These are phyloP conservation scores for Diacarnus erythraeanus DNA, from an alignment of 37 sponge, comb jelly and placozoan genomes.

Conservation along the genomic window DNA sequence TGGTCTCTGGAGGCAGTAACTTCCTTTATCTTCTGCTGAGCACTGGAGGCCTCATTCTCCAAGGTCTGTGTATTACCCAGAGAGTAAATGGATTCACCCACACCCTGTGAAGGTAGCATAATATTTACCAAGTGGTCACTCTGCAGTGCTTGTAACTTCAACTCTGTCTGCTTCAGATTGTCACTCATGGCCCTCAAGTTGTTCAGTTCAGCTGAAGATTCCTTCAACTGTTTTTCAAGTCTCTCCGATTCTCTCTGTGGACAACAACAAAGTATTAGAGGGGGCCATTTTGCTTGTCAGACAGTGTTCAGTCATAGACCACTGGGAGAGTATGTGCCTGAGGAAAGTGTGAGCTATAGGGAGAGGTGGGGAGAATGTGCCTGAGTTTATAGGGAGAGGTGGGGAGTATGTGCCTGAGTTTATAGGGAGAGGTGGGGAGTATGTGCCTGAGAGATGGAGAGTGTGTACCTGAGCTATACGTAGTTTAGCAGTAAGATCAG, in stretches of 20 bases:
- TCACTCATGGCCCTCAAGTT: conserved; percentile 1
- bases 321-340: too few species aligned
- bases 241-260: conserved; percentile 2
- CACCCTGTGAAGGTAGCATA: not conserved
- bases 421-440: not conserved
- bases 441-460: not conserved
- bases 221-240: conserved; percentile 16
- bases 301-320: too few species aligned
- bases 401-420: not conserved
- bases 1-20: not conserved
- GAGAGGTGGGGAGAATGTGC: too few species aligned
- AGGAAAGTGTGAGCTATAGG: too few species aligned
- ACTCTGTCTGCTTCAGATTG: not conserved
- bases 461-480: conserved; percentile 12
- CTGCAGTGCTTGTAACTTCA: conserved; percentile 8
- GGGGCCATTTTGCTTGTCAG: too few species aligned
- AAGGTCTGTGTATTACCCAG: conserved; percentile 7
- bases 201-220: conserved; percentile 13
- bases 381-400: too few species aligned
- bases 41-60: not conserved
- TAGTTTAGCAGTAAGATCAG: conserved; percentile 13
- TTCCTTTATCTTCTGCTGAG: conserved; percentile 1
- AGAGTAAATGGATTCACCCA: not conserved
- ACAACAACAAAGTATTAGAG: not conserved
- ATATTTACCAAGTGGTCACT: not conserved